phyloP scores from a whole-genome alignment of 1,140 invertebrate species.

The Amyelois transitella region DNA sequence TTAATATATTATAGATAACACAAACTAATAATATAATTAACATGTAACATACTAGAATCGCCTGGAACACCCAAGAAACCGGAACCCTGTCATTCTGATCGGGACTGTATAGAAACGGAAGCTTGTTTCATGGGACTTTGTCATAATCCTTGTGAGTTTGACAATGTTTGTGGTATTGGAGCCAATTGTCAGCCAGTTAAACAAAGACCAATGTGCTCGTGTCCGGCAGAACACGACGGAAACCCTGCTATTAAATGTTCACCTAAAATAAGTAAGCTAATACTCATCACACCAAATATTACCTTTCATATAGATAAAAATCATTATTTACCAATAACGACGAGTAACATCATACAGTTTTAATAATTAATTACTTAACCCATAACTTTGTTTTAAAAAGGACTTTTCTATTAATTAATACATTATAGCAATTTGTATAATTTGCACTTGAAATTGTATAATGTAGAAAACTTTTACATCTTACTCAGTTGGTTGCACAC shows the following conservation, averaged over 20 bases:
- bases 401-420: too few species aligned
- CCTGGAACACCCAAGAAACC: slow-evolving; percentile 79
- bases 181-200: slow-evolving; percentile 84
- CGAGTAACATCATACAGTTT: too few species aligned
- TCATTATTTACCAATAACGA: not conserved
- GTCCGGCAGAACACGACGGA: slow-evolving; percentile 82
- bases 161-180: slow-evolving; percentile 80
- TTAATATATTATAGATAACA: slow-evolving; percentile 42
- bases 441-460: not conserved
- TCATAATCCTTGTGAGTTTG: slow-evolving; percentile 83
- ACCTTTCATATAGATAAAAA: slow-evolving; percentile 4
- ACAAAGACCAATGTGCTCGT: slow-evolving; percentile 86
- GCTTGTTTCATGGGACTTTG: slow-evolving; percentile 84
- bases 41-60: slow-evolving; percentile 77
- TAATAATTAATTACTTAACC: not conserved
- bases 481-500: slow-evolving; percentile 85
- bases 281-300: slow-evolving; percentile 13
- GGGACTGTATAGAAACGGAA: slow-evolving; percentile 83
- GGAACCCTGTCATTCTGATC: slow-evolving; percentile 82
- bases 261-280: slow-evolving; percentile 81
- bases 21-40: slow-evolving; percentile 45
- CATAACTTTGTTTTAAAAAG: too few species aligned
- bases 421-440: not conserved
- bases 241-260: slow-evolving; percentile 84
- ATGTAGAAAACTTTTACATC: slow-evolving; percentile 44